phyloP scores from a whole-genome alignment of 2,888 invertebrate genomes.

The Miltochrista miniata region DNA sequence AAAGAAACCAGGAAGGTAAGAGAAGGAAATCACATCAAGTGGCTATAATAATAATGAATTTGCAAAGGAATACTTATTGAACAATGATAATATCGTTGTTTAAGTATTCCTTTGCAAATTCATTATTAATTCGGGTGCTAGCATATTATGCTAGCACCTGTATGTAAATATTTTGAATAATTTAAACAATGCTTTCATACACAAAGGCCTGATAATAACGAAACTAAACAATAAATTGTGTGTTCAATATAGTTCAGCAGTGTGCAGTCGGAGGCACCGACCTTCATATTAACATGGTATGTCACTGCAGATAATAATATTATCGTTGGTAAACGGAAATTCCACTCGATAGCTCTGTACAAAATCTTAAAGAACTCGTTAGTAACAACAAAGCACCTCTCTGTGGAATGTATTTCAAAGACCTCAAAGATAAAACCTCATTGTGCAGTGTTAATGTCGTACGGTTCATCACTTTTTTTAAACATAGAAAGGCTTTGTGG shows the following conservation, averaged over 20 bases:
- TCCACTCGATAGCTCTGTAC: slow-evolving; percentile 34
- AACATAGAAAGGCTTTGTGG: neutral
- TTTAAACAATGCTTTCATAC: too few relatives aligned
- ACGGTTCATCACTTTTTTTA: slow-evolving; percentile 9
- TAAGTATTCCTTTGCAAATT: too few relatives aligned
- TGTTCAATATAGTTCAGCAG: neutral
- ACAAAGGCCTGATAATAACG: too few relatives aligned
- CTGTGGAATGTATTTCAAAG: slow-evolving; percentile 46
- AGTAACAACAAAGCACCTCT: slow-evolving; percentile 39
- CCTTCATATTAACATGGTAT: slow-evolving; percentile 58
- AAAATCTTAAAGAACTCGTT: slow-evolving; percentile 41
- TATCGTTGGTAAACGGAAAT: slow-evolving; percentile 57
- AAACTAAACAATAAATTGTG: neutral
- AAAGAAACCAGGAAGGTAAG: too few relatives aligned
- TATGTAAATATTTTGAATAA: too few relatives aligned
- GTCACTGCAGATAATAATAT: slow-evolving; percentile 48
- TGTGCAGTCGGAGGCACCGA: slow-evolving; percentile 16
- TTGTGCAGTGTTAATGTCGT: slow-evolving; percentile 28
- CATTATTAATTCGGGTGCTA: too few relatives aligned
- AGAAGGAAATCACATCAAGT: too few relatives aligned
- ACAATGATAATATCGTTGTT: too few relatives aligned
- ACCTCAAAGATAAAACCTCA: slow-evolving; percentile 44
- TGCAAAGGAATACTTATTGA: too few relatives aligned
- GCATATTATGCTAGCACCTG: too few relatives aligned
- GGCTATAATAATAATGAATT: too few relatives aligned